Base-by-base conservation (phyloP, 64 coral and sea anemone genomes). In the Catalaphyllia jardinei region DNA sequence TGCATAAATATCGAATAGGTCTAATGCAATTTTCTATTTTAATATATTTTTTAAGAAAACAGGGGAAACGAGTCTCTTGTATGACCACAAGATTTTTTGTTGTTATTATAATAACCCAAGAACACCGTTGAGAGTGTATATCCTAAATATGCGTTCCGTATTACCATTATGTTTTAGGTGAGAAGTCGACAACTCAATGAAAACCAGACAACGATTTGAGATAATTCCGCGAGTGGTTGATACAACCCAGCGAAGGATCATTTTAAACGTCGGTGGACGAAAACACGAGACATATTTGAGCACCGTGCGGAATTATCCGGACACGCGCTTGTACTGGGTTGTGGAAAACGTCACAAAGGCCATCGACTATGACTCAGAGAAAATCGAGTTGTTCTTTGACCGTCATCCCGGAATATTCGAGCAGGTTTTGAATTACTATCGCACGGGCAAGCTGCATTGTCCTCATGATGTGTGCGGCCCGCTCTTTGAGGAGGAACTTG, bases 381-480 rank as follows among this genome's bases (percentile, higher is more conserved):
- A 79, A 86, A 93, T 96, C 61, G 94, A 96, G 78, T 52, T 96
- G 4, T 96, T 96, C 71, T 96, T 96, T 30, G 94, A 96, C 62
- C 77, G 94, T 10, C 93, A 95, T 62, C 93, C 93, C 24, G 89
- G 89, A 22, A 95, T 95, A 79, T 96, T 96, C 20, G 79, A 87
- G 22, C 91, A 92, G 49, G 94, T 96, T 71, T 80, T 96, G 55
- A 96, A 96, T 69, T 96, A 96, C 67, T 96, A 96, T 46, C 91
- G 94, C 30, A 96, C 94, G 4, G 94, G 94, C 4, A 96, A 96
- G 60, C 74, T 96, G 16, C 94, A 96, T 42, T 96, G 94, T n/a
- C 94, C 94, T 10, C 92, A 93, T 59, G 94, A 96, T 82, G 91
- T 96, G 14, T 96, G 94, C 22, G 94, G 94, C 10, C 94, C 94